These are phyloP conservation scores for Enteromius mattozi DNA, from an alignment of 2,797 vertebrate species.

Conservation along the genomic window DNA sequence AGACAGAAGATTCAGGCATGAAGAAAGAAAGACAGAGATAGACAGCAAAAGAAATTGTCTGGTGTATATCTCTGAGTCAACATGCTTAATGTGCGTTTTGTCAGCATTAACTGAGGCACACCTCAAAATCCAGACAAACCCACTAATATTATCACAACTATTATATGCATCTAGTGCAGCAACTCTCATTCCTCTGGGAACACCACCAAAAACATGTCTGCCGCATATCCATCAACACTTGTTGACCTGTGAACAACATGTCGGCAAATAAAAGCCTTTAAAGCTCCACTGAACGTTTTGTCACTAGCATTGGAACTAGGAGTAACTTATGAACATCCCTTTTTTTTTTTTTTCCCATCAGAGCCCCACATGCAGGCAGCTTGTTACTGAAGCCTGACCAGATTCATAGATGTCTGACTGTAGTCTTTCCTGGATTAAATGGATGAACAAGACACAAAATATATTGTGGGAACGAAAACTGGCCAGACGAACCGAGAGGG, in stretches of 20 bases:
- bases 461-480: background rate
- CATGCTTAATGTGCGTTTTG: slow-evolving; percentile 33
- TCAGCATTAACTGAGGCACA: slow-evolving; percentile 23
- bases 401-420: background rate
- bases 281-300: background rate
- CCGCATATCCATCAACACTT: background rate
- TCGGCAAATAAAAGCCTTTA: background rate
- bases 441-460: background rate
- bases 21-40: slow-evolving; percentile 1
- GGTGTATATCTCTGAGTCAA: slow-evolving; percentile 9
- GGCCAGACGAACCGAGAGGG: background rate
- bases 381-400: background rate
- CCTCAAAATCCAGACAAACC: slow-evolving; percentile 26
- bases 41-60: background rate
- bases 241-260: slow-evolving; percentile 23
- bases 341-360: background rate
- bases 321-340: background rate
- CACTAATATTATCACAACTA: slow-evolving; percentile 16
- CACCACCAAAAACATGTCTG: slow-evolving; percentile 23
- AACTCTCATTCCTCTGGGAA: slow-evolving; percentile 13
- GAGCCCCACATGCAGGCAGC: background rate
- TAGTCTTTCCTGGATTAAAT: background rate
- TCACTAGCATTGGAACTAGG: background rate
- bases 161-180: slow-evolving; percentile 9
- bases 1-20: slow-evolving; percentile 26